Evolutionary conservation across 2,888 invertebrate genomes (phyloP).

Genomic region (Cryptops parisi): DNA sequence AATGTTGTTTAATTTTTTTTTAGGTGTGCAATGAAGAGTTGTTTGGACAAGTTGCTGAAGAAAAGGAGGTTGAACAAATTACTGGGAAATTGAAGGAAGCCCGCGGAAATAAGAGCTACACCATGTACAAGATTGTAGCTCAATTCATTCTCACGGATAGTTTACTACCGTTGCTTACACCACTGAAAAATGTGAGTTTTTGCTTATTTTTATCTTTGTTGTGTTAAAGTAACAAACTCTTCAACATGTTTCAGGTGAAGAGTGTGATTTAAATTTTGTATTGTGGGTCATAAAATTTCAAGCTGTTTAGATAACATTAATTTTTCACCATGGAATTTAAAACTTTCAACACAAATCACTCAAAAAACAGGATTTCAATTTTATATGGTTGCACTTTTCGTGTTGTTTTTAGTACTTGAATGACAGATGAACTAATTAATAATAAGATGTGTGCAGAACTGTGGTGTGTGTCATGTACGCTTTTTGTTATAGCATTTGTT

Average conservation of each 20-base stretch:
- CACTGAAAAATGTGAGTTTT: slow-evolving; percentile 57
- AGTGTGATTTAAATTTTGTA: not conserved
- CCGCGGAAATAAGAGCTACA: slow-evolving; percentile 58
- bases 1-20: slow-evolving; percentile 16
- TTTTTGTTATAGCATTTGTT: too few species aligned
- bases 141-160: slow-evolving; percentile 60
- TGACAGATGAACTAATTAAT: too few species aligned
- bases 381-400: too few species aligned
- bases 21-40: slow-evolving; percentile 70
- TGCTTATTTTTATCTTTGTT: not conserved
- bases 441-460: too few species aligned
- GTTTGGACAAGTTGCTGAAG: slow-evolving; percentile 73
- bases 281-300: too few species aligned
- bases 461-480: too few species aligned
- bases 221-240: not conserved
- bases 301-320: too few species aligned
- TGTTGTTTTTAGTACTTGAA: too few species aligned
- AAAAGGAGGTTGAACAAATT: slow-evolving; percentile 78
- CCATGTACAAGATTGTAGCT: slow-evolving; percentile 66
- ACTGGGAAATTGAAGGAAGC: slow-evolving; percentile 48
- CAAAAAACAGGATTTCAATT: too few species aligned
- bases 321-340: too few species aligned
- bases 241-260: too few species aligned
- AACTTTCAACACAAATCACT: too few species aligned
- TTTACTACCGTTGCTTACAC: slow-evolving; percentile 58